Evolutionary conservation across 2,888 invertebrate species (phyloP).

Genomic region (Apamea sordens): DNA sequence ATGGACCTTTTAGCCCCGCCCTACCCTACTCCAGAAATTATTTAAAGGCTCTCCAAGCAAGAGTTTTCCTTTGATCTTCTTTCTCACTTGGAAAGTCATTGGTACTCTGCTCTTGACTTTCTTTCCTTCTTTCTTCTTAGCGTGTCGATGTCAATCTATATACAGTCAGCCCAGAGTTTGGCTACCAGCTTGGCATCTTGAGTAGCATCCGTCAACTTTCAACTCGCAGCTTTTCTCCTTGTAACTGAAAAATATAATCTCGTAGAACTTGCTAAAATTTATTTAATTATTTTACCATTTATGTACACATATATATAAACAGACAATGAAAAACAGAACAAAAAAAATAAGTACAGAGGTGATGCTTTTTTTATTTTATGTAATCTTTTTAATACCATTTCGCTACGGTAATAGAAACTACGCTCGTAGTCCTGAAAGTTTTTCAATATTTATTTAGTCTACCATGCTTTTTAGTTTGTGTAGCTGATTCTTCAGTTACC

Average conservation of each 20-base stretch:
- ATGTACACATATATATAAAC: too few species aligned
- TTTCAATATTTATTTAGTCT: constrained; percentile 1
- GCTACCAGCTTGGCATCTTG: too few species aligned
- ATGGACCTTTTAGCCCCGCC: too few species aligned
- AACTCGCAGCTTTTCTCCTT: neutral
- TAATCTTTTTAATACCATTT: constrained; percentile 6
- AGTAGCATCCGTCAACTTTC: too few species aligned
- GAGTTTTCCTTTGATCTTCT: neutral
- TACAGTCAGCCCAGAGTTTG: too few species aligned
- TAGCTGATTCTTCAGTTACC: neutral
- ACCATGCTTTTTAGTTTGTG: neutral
- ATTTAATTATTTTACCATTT: too few species aligned
- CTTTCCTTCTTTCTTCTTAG: neutral
- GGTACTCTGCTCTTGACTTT: neutral
- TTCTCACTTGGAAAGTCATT: neutral
- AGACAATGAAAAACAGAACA: too few species aligned
- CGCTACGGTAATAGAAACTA: neutral
- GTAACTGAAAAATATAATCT: neutral
- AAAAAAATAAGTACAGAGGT: too few species aligned
- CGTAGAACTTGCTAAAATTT: neutral
- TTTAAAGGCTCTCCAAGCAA: too few species aligned
- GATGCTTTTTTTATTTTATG: too few species aligned
- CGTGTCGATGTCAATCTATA: too few species aligned
- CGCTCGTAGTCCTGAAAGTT: neutral
- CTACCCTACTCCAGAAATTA: neutral